Percentiles rank a stretch among this genome's conserved stretches.
phyloP scores from a whole-genome alignment of 1,140 invertebrate species.

The Zophobas morio region DNA sequence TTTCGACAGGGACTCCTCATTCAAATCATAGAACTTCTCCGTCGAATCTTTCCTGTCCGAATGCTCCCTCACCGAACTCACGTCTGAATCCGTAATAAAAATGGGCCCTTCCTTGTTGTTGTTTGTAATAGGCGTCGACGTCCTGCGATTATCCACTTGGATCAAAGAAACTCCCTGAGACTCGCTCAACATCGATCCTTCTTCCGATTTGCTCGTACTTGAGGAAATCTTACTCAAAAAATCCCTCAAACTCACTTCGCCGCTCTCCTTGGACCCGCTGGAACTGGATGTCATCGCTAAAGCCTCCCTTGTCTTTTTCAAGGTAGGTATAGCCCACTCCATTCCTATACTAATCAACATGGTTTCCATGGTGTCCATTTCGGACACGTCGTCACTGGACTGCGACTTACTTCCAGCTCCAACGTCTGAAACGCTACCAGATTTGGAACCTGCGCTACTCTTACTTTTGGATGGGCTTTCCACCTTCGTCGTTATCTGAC shows the following conservation, averaged over 20 bases:
- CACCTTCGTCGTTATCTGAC: conserved; percentile 56
- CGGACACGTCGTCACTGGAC: conserved; percentile 64
- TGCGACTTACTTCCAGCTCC: conserved; percentile 13
- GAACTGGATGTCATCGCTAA: conserved; percentile 76
- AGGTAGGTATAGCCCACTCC: conserved; percentile 76
- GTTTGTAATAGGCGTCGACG: conserved; percentile 53
- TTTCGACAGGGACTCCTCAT: neutral
- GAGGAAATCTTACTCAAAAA: conserved; percentile 60
- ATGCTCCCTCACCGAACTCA: conserved; percentile 68
- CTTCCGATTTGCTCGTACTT: conserved; percentile 57
- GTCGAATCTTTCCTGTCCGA: conserved; percentile 27
- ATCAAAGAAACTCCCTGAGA: conserved; percentile 70
- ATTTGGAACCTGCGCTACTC: conserved; percentile 43
- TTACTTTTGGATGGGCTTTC: conserved; percentile 38
- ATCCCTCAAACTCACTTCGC: conserved; percentile 61
- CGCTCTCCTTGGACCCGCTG: conserved; percentile 70
- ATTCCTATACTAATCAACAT: conserved; percentile 75
- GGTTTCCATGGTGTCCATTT: conserved; percentile 72
- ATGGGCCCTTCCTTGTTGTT: conserved; percentile 66
- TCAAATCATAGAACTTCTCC: conserved; percentile 11
- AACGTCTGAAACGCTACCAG: neutral
- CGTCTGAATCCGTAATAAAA: conserved; percentile 70
- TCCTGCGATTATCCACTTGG: conserved; percentile 70
- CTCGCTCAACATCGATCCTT: conserved; percentile 50
- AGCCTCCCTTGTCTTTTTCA: conserved; percentile 77